phyloP scores from a whole-genome alignment of 2,888 invertebrate genomes.

The Crocallis elinguaria region DNA sequence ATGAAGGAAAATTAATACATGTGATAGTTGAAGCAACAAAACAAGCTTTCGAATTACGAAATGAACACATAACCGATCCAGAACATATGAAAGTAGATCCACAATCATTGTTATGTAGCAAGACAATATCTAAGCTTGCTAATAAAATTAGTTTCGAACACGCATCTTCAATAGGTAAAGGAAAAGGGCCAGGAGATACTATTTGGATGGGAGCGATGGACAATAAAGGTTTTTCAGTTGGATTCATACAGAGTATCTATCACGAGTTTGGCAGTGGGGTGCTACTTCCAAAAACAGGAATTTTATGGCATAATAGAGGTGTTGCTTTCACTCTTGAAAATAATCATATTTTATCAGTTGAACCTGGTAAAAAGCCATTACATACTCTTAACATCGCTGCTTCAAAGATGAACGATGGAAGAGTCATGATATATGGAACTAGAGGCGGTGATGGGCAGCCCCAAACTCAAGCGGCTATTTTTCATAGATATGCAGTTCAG shows the following conservation, averaged over 20 bases:
- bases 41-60: constrained; percentile 59
- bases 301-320: constrained; percentile 76
- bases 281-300: constrained; percentile 70
- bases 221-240: constrained; percentile 72
- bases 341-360: constrained; percentile 56
- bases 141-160: constrained; percentile 53
- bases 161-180: constrained; percentile 48
- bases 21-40: constrained; percentile 70
- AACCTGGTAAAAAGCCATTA: constrained; percentile 73
- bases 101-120: constrained; percentile 53
- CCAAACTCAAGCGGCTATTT: constrained; percentile 75
- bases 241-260: constrained; percentile 75
- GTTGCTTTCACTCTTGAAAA: constrained; percentile 58
- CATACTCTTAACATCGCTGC: constrained; percentile 74
- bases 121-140: constrained; percentile 58
- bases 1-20: constrained; percentile 72
- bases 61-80: constrained; percentile 70
- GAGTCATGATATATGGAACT: constrained; percentile 70
- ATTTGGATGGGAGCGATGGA: constrained; percentile 79
- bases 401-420: constrained; percentile 70
- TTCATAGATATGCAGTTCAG: constrained; percentile 73
- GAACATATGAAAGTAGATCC: constrained; percentile 62
- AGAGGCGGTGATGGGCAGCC: constrained; percentile 76
- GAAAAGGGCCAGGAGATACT: constrained; percentile 69
- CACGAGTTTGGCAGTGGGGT: constrained; percentile 68